These are phyloP conservation scores for Lycophotia porphyrea DNA, from an alignment of 2,888 invertebrate genomes.

Conservation along the genomic window DNA sequence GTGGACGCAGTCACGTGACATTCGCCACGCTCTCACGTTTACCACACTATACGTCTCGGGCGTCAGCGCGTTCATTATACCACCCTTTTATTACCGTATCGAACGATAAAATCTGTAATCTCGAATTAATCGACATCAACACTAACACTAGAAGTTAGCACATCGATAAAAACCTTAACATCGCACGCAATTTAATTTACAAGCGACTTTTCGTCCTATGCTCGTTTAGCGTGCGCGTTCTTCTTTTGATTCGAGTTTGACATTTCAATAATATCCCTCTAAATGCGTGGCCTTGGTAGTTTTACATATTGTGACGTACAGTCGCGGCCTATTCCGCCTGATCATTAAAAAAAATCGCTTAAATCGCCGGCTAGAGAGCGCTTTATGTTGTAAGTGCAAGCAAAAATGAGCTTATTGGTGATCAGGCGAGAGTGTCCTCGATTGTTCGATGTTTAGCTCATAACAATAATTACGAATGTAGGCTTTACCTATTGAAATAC, in stretches of 20 bases:
- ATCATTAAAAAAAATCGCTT: too few species aligned
- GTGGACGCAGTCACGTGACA: conserved; percentile 64
- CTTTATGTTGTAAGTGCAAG: too few species aligned
- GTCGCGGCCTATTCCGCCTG: too few species aligned
- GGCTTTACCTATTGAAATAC: conserved; percentile 59
- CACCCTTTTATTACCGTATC: conserved; percentile 52
- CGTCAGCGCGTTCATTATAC: conserved; percentile 48
- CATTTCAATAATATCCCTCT: conserved; percentile 43
- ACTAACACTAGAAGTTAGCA: conserved; percentile 41
- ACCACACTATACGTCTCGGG: conserved; percentile 31
- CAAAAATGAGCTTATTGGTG: too few species aligned
- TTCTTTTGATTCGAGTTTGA: conserved; percentile 23
- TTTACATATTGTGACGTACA: conserved; percentile 36
- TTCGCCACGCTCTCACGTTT: conserved; percentile 52
- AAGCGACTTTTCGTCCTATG: conserved; percentile 21
- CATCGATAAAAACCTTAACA: conserved; percentile 16
- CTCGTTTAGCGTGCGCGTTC: conserved; percentile 9
- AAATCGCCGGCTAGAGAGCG: too few species aligned
- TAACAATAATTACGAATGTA: too few species aligned
- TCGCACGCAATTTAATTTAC: conserved; percentile 17
- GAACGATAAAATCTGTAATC: conserved; percentile 52
- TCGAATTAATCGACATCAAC: conserved; percentile 42
- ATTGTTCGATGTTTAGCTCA: too few species aligned
- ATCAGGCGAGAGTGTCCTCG: too few species aligned
- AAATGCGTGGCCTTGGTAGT: conserved; percentile 39